Conservation (phyloP, 2,888 invertebrate species). For the Caenorhabditis macrosperma region DNA sequence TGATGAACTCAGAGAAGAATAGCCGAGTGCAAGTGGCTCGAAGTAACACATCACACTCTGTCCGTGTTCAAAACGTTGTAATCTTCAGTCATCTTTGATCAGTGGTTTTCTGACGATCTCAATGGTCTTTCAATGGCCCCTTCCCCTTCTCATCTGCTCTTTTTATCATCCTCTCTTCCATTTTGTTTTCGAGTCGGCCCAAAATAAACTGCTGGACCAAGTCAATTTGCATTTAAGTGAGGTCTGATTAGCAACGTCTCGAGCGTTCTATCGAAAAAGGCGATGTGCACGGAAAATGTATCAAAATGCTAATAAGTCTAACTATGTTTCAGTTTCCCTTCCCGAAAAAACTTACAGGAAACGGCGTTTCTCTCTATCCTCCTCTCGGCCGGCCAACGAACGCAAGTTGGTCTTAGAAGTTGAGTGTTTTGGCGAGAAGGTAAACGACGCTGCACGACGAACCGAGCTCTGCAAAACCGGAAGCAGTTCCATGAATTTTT, state of each 20-base stretch:
- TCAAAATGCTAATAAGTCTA: conserved; percentile 27
- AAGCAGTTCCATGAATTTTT: neutral
- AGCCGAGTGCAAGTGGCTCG: conserved; percentile 3
- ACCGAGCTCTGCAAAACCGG: conserved; percentile 57
- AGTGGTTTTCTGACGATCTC: neutral
- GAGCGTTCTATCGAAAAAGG: conserved; percentile 11
- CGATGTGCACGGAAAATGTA: neutral
- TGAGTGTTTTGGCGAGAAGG: conserved; percentile 71
- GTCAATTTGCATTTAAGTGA: conserved; percentile 34
- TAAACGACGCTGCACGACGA: conserved; percentile 78
- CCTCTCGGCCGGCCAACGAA: conserved; percentile 25
- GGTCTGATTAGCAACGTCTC: neutral
- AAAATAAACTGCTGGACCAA: neutral
- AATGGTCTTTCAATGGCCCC: neutral
- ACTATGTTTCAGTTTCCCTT: conserved; percentile 6
- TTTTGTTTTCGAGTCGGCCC: neutral
- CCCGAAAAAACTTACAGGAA: conserved; percentile 36
- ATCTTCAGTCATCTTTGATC: conserved; percentile 50
- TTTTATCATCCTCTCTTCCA: conserved; percentile 13
- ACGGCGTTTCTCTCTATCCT: conserved; percentile 49
- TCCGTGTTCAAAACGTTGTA: conserved; percentile 2
- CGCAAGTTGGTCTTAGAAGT: conserved; percentile 67
- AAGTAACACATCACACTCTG: neutral
- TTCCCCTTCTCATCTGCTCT: conserved; percentile 1
- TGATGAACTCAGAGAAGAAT: conserved; percentile 11